phyloP scores from a whole-genome alignment of 2,113 vertebrate genomes.

The Tricholaema leucomelas region DNA sequence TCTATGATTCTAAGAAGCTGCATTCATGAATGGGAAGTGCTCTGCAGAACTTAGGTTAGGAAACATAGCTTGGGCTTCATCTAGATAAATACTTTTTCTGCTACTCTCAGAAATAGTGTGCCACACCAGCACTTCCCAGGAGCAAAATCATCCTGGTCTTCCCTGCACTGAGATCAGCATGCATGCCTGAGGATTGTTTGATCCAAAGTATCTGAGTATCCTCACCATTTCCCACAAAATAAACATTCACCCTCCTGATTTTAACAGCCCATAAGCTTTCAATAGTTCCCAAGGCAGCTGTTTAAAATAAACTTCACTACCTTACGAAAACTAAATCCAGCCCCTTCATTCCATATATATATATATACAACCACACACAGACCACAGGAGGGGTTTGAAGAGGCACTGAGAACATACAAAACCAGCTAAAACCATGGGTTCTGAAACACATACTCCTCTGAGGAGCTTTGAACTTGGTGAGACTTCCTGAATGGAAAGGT shows the following conservation, averaged over 20 bases:
- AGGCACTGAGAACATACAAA: neutral
- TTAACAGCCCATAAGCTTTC: neutral
- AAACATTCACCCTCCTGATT: neutral
- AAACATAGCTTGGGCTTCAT: neutral
- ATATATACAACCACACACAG: neutral
- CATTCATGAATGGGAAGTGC: neutral
- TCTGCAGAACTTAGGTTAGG: neutral
- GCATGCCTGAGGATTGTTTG: neutral
- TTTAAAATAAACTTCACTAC: neutral
- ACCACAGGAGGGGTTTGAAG: neutral
- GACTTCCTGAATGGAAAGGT: neutral
- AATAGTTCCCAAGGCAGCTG: neutral
- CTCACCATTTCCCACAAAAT: neutral
- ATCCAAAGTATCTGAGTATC: neutral
- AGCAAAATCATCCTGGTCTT: neutral
- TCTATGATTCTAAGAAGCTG: neutral
- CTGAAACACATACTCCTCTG: neutral
- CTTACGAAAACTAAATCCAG: neutral
- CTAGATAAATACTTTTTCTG: neutral
- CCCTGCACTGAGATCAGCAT: neutral
- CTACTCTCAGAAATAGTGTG: neutral
- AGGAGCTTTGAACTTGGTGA: neutral
- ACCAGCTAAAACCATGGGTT: neutral
- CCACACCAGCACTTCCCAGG: neutral
- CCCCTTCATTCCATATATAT: neutral